Percentiles rank a stretch among this genome's conserved stretches.
Conservation (phyloP, 1,140 invertebrate genomes). For the Melanaphis sacchari region DNA sequence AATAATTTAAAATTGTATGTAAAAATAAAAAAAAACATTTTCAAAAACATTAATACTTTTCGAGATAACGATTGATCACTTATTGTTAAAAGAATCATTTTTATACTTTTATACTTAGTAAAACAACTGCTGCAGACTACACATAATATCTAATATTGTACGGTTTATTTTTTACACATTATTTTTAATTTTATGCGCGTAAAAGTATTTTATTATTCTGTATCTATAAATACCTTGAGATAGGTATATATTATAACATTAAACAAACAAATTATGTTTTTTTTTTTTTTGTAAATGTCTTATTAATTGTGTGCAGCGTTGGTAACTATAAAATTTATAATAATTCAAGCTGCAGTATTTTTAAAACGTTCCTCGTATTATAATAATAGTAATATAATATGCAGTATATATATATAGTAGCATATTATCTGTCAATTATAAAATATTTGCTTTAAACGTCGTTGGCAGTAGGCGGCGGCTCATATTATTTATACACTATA, state of each 20-base stretch:
- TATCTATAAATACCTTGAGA: neutral
- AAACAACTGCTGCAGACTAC: neutral
- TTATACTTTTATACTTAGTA: neutral
- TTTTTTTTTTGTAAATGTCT: neutral
- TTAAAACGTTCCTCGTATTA: neutral
- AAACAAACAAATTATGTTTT: neutral
- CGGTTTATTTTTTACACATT: neutral
- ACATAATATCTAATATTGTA: neutral
- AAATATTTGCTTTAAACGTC: slow-evolving; percentile 9
- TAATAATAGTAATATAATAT: neutral
- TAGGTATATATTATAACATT: neutral
- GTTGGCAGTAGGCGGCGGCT: neutral
- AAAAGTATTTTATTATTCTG: neutral
- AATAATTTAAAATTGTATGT: neutral
- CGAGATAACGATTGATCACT: neutral
- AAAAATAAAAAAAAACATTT: too few relatives aligned
- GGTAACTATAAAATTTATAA: neutral
- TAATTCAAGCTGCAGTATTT: neutral
- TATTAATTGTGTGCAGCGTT: neutral
- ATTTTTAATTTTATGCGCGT: neutral
- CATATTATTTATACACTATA: neutral
- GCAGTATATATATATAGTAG: neutral
- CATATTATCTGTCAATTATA: slow-evolving; percentile 10
- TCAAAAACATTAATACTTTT: neutral
- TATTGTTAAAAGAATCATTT: neutral